phyloP scores from a whole-genome alignment of 2,113 vertebrate species.

The Anseranas semipalmata region DNA sequence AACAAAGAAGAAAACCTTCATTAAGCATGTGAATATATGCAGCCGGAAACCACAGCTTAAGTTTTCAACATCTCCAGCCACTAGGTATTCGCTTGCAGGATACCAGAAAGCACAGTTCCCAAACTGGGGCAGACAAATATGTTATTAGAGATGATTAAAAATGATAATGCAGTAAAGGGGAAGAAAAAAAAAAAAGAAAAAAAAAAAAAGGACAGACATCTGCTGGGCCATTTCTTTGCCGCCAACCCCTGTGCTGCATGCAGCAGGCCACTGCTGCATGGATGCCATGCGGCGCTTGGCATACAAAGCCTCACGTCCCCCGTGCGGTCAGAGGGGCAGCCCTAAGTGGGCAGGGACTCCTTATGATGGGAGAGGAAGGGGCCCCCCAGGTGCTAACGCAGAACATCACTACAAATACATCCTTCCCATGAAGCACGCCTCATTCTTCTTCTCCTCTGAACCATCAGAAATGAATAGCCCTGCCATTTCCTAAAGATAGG shows the following conservation, averaged over 20 bases:
- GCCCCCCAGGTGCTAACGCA: neutral
- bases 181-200: neutral
- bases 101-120: neutral
- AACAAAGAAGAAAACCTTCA: slow-evolving; percentile 44
- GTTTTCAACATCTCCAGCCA: neutral
- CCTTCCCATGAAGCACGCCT: neutral
- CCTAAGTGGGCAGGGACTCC: neutral
- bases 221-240: neutral
- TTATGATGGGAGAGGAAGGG: neutral
- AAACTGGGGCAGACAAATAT: neutral
- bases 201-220: neutral
- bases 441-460: neutral
- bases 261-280: neutral
- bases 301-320: accelerated
- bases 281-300: accelerated
- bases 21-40: neutral
- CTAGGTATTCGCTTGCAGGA: neutral
- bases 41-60: neutral
- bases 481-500: neutral
- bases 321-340: accelerated
- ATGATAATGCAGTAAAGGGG: accelerated
- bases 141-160: neutral
- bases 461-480: neutral
- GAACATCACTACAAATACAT: neutral
- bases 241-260: neutral